Percentiles rank a stretch among this genome's conserved stretches.
Evolutionary conservation across 2,113 vertebrate species (phyloP).

Genomic region (Ailurus styani): DNA sequence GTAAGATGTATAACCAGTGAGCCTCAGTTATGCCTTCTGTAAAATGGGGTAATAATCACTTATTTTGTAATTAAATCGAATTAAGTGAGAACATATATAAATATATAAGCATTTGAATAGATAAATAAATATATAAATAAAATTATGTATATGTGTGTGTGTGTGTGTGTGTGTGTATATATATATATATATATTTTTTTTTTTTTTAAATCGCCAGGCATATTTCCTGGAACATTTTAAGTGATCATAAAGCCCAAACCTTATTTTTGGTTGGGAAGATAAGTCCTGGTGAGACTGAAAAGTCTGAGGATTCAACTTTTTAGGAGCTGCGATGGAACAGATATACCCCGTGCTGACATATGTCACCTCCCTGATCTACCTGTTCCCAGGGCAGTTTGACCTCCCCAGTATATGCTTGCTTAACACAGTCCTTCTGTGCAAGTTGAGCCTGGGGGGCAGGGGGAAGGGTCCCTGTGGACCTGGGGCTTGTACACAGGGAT

Average conservation of each 20-base stretch:
- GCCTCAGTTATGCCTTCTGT: background rate
- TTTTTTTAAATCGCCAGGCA: background rate
- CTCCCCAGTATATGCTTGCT: accelerated
- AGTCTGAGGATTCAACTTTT: background rate
- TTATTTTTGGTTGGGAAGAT: background rate
- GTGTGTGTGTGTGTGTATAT: too few relatives aligned
- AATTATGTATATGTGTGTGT: background rate
- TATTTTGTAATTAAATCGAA: background rate
- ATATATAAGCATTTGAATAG: background rate
- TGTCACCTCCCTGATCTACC: background rate
- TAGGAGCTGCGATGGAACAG: background rate
- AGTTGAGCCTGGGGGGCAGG: too few relatives aligned
- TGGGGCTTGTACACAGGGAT: background rate
- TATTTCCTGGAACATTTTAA: background rate
- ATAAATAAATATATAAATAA: background rate
- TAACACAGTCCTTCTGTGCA: background rate
- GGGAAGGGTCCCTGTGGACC: background rate
- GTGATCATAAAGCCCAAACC: background rate
- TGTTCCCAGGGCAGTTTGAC: background rate
- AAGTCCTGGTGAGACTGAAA: background rate
- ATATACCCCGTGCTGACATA: background rate
- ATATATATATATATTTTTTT: background rate
- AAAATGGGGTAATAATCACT: background rate
- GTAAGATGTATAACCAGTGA: background rate
- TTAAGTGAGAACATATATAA: background rate